These are phyloP conservation scores for Salminus brasiliensis DNA, from an alignment of 2,113 vertebrate genomes.

Conservation along the genomic window DNA sequence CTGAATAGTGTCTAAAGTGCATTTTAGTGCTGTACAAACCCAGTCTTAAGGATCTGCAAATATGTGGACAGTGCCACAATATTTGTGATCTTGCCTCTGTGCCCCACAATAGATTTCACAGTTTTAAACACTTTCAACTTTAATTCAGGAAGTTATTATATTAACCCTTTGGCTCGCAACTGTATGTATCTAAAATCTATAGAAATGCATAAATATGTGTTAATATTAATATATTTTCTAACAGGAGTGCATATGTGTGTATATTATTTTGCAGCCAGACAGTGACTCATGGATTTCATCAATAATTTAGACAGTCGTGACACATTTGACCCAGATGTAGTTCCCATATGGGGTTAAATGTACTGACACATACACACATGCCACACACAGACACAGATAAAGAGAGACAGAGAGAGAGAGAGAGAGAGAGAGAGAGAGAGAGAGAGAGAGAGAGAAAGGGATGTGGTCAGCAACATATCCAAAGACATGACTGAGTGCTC, in stretches of 20 bases:
- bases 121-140: too few species aligned
- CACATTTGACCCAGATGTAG: constrained; percentile 7
- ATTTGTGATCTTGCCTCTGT: too few species aligned
- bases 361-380: not conserved
- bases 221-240: too few species aligned
- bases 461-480: not conserved
- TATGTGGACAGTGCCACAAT: too few species aligned
- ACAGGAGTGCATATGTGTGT: not conserved
- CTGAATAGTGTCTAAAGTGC: too few species aligned
- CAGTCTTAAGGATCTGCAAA: too few species aligned
- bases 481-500: not conserved
- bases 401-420: not conserved
- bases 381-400: not conserved
- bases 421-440: not conserved
- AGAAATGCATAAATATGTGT: not conserved
- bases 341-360: not conserved
- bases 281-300: constrained; percentile 9
- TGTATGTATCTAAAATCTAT: not conserved
- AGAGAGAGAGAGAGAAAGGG: not conserved
- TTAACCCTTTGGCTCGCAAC: too few species aligned
- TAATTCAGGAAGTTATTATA: too few species aligned
- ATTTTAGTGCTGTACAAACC: too few species aligned
- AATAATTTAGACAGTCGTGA: constrained; percentile 32
- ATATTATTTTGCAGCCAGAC: not conserved
- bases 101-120: too few species aligned